These are phyloP conservation scores for Rhinichthys osculus DNA, from an alignment of 2,797 vertebrate genomes.

Conservation along the genomic window DNA sequence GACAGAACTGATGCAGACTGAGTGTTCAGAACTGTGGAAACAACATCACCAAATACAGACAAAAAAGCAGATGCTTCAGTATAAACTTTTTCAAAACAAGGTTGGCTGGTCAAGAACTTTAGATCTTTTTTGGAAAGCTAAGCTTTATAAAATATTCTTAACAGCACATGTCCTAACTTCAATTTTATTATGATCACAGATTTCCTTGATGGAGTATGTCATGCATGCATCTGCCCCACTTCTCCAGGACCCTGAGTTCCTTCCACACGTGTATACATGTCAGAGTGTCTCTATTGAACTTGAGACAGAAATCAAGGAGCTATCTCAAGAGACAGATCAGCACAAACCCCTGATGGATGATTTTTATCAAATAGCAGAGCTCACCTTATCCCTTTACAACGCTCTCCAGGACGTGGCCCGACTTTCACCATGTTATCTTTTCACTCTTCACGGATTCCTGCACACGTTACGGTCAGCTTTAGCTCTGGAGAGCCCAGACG, in stretches of 20 bases:
- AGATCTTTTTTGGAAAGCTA: neutral
- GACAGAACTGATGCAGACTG: constrained; percentile 75
- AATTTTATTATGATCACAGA: constrained; percentile 62
- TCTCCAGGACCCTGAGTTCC: constrained; percentile 68
- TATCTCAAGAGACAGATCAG: constrained; percentile 61
- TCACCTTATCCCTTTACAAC: constrained; percentile 74
- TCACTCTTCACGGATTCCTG: constrained; percentile 73
- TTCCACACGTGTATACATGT: constrained; percentile 53
- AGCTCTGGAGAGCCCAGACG: constrained; percentile 47
- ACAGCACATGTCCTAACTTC: neutral
- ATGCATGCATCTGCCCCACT: constrained; percentile 60
- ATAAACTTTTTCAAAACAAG: constrained; percentile 74
- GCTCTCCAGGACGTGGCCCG: constrained; percentile 77
- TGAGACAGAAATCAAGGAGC: constrained; percentile 60
- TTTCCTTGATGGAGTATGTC: constrained; percentile 71
- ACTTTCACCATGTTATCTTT: constrained; percentile 79
- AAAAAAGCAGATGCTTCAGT: constrained; percentile 69
- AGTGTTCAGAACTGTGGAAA: constrained; percentile 71
- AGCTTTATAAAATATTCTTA: neutral
- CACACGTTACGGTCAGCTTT: constrained; percentile 66
- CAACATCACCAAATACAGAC: constrained; percentile 68
- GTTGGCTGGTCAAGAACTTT: constrained; percentile 64
- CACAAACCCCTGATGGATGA: constrained; percentile 64
- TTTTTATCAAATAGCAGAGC: constrained; percentile 62
- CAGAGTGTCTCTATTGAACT: constrained; percentile 65